Conservation (phyloP, 2,797 vertebrate species). For the Eospalax fontanierii region DNA sequence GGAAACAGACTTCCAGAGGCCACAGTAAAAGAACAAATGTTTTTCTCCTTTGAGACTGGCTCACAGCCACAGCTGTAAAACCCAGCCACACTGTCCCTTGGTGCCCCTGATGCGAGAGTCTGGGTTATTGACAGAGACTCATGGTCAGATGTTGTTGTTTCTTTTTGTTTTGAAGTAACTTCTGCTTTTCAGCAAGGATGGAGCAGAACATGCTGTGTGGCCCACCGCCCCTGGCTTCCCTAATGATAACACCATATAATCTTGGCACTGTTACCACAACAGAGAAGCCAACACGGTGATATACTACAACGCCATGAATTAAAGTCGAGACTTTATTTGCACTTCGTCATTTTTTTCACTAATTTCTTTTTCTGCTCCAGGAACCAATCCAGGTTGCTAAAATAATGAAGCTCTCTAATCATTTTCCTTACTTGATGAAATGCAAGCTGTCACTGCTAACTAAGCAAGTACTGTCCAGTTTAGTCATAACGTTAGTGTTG, state of each 20-base stretch:
- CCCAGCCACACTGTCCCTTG: neutral
- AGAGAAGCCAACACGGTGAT: neutral
- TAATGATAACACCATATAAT: neutral
- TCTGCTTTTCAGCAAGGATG: conserved; percentile 8
- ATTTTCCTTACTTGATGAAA: conserved; percentile 62
- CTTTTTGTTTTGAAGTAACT: conserved; percentile 58
- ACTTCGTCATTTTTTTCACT: neutral
- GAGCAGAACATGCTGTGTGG: neutral
- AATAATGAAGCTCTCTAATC: conserved; percentile 50
- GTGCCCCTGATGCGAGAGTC: neutral
- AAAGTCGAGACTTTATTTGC: conserved; percentile 17
- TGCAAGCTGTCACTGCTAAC: conserved; percentile 29
- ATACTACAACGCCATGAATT: neutral
- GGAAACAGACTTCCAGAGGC: conserved; percentile 61
- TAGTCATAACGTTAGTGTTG: neutral
- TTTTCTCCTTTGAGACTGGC: conserved; percentile 50
- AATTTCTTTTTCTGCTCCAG: conserved; percentile 23
- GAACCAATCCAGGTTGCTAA: conserved; percentile 13
- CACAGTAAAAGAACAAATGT: conserved; percentile 38
- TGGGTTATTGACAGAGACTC: neutral
- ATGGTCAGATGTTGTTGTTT: neutral
- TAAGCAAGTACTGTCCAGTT: neutral
- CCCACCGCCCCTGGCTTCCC: neutral
- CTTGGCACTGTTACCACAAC: neutral
- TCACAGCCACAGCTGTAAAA: neutral